Evolutionary conservation across 2,888 invertebrate species (phyloP).

Genomic region (Agriopis aurantiaria): DNA sequence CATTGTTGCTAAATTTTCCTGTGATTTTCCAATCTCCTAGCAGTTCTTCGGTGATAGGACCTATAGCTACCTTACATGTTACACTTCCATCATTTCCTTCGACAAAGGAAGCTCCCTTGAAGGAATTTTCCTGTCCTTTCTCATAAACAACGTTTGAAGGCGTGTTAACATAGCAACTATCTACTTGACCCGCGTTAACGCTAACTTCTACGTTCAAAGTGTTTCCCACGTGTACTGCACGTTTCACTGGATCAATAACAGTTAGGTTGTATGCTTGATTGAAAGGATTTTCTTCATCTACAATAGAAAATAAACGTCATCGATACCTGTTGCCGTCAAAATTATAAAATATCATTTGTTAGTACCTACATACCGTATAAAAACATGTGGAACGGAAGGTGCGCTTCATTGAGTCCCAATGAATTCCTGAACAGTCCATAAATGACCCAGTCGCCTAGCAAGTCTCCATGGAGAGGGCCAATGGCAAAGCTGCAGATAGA

Average conservation of each 20-base stretch:
- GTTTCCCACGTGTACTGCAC: constrained; percentile 51
- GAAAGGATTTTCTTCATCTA: constrained; percentile 57
- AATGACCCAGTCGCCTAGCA: constrained; percentile 59
- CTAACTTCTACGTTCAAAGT: constrained; percentile 44
- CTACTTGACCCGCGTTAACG: constrained; percentile 42
- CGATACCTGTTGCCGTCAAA: neutral
- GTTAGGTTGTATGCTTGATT: constrained; percentile 61
- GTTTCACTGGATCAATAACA: constrained; percentile 34
- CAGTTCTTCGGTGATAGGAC: constrained; percentile 50
- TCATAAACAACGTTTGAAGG: constrained; percentile 48
- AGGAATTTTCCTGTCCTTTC: constrained; percentile 12
- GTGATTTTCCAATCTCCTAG: constrained; percentile 58
- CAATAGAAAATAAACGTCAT: constrained; percentile 39
- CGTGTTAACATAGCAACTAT: constrained; percentile 50
- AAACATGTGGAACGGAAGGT: constrained; percentile 52
- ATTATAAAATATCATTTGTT: neutral
- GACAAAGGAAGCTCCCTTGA: constrained; percentile 48
- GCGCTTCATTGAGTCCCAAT: constrained; percentile 47
- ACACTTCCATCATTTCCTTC: constrained; percentile 23
- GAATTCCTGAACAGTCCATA: constrained; percentile 52
- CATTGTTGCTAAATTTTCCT: constrained; percentile 57
- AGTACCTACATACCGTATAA: constrained; percentile 58
- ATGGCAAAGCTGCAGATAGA: constrained; percentile 54
- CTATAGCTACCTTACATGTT: constrained; percentile 51
- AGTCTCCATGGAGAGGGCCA: constrained; percentile 48